phyloP scores from a whole-genome alignment of 2,113 vertebrate species.

The Petroica traversi region DNA sequence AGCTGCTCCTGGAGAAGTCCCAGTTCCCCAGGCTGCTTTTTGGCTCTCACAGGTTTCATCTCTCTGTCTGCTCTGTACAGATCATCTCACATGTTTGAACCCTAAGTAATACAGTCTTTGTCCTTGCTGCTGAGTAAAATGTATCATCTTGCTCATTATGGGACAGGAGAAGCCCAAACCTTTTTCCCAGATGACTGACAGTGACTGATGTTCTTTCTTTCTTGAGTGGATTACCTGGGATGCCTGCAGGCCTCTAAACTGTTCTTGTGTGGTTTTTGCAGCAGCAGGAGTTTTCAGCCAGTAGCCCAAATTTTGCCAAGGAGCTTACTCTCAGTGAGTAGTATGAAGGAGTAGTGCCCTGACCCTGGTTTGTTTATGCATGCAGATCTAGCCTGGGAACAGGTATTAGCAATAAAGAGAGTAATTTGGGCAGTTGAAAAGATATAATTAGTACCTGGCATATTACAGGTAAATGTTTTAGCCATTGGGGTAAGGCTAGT shows the following conservation, averaged over 20 bases:
- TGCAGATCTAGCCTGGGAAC: background rate
- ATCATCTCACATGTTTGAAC: background rate
- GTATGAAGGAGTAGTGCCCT: background rate
- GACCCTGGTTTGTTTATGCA: background rate
- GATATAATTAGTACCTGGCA: background rate
- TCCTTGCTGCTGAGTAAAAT: background rate
- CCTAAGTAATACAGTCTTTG: background rate
- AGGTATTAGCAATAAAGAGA: background rate
- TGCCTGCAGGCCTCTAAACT: background rate
- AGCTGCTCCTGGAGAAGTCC: background rate
- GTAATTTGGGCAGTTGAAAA: background rate
- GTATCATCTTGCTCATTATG: background rate
- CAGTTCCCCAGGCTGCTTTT: background rate
- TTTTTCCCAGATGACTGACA: background rate
- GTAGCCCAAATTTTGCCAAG: background rate
- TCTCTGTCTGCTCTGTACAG: fast-evolving
- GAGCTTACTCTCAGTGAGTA: background rate
- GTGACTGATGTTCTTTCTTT: background rate
- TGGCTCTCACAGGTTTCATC: background rate
- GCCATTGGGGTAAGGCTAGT: background rate
- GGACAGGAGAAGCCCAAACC: background rate
- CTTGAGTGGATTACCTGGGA: background rate
- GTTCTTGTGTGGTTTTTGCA: background rate
- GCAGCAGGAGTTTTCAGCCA: background rate
- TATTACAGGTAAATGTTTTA: background rate